A percentile compares a stretch with the other conserved stretches of the same genome.
Evolutionary conservation across 2,113 vertebrate species (phyloP).

Genomic region (Arvicanthis niloticus): DNA sequence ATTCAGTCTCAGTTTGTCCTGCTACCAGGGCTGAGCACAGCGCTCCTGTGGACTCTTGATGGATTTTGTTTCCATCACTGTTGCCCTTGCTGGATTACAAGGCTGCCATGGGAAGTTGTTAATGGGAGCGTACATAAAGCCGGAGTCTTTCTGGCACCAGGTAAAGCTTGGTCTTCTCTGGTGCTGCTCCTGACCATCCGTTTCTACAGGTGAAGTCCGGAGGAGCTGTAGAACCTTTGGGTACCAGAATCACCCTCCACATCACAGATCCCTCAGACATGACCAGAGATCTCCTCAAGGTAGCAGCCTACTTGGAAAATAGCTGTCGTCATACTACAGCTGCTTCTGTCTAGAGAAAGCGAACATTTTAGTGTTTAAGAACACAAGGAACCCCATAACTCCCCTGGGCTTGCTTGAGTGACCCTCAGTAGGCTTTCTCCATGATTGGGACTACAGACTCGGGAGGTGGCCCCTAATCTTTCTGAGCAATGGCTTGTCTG

Average conservation of each 20-base stretch:
- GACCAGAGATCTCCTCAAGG: slow-evolving; percentile 96
- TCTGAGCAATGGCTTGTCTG: slow-evolving; percentile 1
- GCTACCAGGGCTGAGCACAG: background rate
- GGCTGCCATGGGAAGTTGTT: background rate
- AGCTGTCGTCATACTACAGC: background rate
- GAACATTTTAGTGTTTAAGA: background rate
- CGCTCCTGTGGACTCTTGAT: background rate
- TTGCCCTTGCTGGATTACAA: background rate
- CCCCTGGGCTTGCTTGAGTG: background rate
- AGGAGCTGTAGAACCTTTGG: slow-evolving; percentile 92
- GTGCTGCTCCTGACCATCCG: background rate
- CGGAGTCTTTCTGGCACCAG: background rate
- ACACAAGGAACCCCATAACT: background rate
- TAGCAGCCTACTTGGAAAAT: background rate
- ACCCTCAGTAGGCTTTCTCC: background rate
- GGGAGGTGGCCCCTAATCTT: background rate
- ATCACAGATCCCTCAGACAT: slow-evolving; percentile 93
- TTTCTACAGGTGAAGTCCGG: slow-evolving; percentile 92
- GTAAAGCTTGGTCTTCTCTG: background rate
- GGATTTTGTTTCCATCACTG: background rate
- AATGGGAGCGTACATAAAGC: background rate
- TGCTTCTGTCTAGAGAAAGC: background rate
- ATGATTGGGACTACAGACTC: background rate
- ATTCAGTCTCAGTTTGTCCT: background rate
- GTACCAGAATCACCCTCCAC: slow-evolving; percentile 93